phyloP scores from a whole-genome alignment of 2,113 vertebrate species.

The Lampris megalopsis region DNA sequence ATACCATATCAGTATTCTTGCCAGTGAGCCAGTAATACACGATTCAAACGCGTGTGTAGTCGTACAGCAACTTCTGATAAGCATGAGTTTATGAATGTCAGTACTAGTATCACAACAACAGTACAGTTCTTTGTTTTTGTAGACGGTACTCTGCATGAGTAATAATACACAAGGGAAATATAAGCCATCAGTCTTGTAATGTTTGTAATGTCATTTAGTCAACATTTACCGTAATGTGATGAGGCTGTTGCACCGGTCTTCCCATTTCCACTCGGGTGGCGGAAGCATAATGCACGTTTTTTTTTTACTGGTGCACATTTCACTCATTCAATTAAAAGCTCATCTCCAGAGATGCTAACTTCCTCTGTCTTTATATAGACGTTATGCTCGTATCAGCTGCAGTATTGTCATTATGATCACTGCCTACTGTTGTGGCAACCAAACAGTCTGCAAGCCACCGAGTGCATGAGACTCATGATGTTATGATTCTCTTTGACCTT shows the following conservation, averaged over 20 bases:
- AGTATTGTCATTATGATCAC: constrained; percentile 16
- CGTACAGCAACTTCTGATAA: neutral
- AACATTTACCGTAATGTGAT: constrained; percentile 31
- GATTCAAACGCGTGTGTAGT: neutral
- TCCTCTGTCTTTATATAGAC: constrained; percentile 48
- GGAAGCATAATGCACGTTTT: constrained; percentile 47
- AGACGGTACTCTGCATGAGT: neutral
- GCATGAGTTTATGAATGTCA: too few relatives aligned
- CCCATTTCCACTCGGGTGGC: constrained; percentile 2
- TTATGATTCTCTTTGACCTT: neutral
- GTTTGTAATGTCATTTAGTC: constrained; percentile 49
- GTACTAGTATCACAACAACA: neutral
- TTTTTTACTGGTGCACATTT: constrained; percentile 30
- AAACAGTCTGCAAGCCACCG: constrained; percentile 6
- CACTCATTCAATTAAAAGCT: constrained; percentile 69
- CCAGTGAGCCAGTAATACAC: neutral
- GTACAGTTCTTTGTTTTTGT: constrained; percentile 26
- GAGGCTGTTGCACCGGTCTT: constrained; percentile 13
- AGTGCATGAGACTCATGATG: neutral
- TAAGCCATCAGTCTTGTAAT: constrained; percentile 18
- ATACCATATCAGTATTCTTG: constrained; percentile 23
- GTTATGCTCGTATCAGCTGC: constrained; percentile 22
- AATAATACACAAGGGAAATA: constrained; percentile 10
- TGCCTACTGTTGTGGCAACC: constrained; percentile 49
- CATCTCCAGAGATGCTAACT: constrained; percentile 62